A percentile compares a stretch with the other conserved stretches of the same genome.
These are phyloP conservation scores for Regulus satrapa DNA, from an alignment of 2,113 vertebrate species.

Conservation along the genomic window DNA sequence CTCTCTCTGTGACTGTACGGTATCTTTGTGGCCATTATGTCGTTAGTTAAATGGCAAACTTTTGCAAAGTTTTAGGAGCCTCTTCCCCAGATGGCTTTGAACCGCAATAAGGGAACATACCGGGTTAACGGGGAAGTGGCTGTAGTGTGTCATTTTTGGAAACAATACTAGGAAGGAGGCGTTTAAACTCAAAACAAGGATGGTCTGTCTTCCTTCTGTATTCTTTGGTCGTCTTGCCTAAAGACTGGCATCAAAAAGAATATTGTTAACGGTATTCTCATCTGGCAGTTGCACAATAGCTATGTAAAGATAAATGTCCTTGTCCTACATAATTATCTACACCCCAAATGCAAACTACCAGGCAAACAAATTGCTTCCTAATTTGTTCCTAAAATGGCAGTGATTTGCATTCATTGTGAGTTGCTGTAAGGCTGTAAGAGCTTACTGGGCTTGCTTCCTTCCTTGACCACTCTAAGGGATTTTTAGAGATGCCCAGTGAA, in stretches of 20 bases:
- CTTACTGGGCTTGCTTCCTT: not conserved
- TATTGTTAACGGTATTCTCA: not conserved
- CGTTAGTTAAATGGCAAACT: not conserved
- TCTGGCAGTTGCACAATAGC: not conserved
- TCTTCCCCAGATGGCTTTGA: not conserved
- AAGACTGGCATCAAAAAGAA: not conserved
- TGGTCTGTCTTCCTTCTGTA: not conserved
- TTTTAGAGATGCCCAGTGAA: not conserved
- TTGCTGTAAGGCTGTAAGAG: not conserved
- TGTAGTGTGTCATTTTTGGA: conserved; percentile 15
- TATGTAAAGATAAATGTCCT: not conserved
- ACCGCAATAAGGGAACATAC: not conserved
- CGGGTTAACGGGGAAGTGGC: conserved; percentile 8
- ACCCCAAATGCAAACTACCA: conserved; percentile 7
- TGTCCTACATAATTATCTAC: not conserved
- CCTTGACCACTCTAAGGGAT: not conserved
- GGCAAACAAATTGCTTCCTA: conserved; percentile 35
- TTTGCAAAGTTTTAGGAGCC: not conserved
- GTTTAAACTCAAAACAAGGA: conserved; percentile 25
- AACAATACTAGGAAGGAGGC: conserved; percentile 51
- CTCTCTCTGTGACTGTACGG: not conserved
- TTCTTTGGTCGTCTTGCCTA: not conserved
- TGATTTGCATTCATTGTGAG: not conserved
- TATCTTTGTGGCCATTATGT: not conserved
- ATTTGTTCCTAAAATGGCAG: conserved; percentile 3